phyloP scores from a whole-genome alignment of 1,140 invertebrate species.

The Drosophila parvula region DNA sequence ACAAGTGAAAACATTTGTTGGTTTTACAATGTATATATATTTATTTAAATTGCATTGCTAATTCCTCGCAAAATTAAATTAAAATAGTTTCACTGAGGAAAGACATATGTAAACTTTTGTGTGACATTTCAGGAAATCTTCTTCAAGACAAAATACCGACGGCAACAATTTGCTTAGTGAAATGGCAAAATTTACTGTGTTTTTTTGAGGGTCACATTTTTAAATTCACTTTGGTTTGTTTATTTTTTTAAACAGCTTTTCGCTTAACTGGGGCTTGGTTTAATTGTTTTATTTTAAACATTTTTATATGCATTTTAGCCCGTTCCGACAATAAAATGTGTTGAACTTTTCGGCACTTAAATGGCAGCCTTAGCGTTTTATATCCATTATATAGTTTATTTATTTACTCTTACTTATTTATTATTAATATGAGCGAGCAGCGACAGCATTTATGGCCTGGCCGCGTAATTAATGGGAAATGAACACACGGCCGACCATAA shows the following conservation, averaged over 20 bases:
- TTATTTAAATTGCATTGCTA: slow-evolving; percentile 15
- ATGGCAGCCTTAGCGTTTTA: slow-evolving; percentile 65
- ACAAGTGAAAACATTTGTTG: slow-evolving; percentile 11
- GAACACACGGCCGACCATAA: slow-evolving; percentile 61
- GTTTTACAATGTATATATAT: slow-evolving; percentile 32
- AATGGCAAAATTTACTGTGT: slow-evolving; percentile 4
- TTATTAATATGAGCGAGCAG: slow-evolving; percentile 58
- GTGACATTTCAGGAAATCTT: slow-evolving; percentile 15
- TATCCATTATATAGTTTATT: slow-evolving; percentile 61
- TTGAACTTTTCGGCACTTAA: slow-evolving; percentile 60
- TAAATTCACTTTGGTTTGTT: slow-evolving; percentile 18
- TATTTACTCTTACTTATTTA: slow-evolving; percentile 65
- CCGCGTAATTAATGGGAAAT: slow-evolving; percentile 66
- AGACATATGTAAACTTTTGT: background rate
- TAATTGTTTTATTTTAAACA: slow-evolving; percentile 64
- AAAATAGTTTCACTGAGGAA: no score
- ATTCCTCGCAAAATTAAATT: slow-evolving; percentile 5
- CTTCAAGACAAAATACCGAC: slow-evolving; percentile 3
- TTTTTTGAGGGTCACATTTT: background rate
- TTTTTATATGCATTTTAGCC: slow-evolving; percentile 60
- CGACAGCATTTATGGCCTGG: slow-evolving; percentile 39
- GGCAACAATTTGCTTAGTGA: slow-evolving; percentile 15
- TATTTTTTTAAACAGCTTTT: slow-evolving; percentile 35
- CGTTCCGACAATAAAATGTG: slow-evolving; percentile 15
- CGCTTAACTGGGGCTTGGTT: slow-evolving; percentile 43